Evolutionary conservation across 2,113 vertebrate genomes (phyloP), one percentile per base, ranked within the genome.

Genomic region (Salvelinus sp.): DNA sequence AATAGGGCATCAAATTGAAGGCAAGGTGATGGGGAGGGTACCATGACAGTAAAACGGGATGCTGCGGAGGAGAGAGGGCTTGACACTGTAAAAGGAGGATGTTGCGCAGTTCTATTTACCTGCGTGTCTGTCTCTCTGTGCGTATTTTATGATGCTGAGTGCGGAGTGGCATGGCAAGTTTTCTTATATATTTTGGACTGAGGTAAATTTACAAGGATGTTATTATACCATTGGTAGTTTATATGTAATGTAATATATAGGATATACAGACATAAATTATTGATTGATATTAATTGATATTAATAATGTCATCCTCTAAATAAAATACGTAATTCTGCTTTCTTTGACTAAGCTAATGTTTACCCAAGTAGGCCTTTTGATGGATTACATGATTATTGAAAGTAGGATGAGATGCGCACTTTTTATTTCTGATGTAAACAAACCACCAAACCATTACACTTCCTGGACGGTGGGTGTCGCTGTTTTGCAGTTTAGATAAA

Each of bases 371-470:
- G 80, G 88, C 89, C 50, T 54, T 54, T 54, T 54, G 14, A 54
- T 1, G 16, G 16, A 54, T 54, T 14, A 54, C 14, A 5, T 54
- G 50, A 54, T 92, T 86, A 85, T 86, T 54, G 50, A 54, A 54
- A 54, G 50, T 54, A 69, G 38, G 16, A 79, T 90, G 85, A 85
- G 84, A 90, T 93, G 91, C 91, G 91, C 92, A 93, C 91, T 92
- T 93, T 88, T 89, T 91, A 92, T 92, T 93, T 85, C 79, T 85
- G 86, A 92, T 92, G 93, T 93, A 92, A 94, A 94, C 93, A 94
- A 93, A 90, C 78, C 82, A 38, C 38, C 80, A 27, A 33, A 48
- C 23, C 78, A 80, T 20, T 78, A 48, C 78, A 18, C n/a, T 30
- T 0, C 2, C 65, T 58, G 0, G 72, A 78, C 93, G 80, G 84